These are phyloP conservation scores for Scaptodrosophila latifasciaeformis DNA, from an alignment of 2,888 invertebrate genomes.

Conservation along the genomic window DNA sequence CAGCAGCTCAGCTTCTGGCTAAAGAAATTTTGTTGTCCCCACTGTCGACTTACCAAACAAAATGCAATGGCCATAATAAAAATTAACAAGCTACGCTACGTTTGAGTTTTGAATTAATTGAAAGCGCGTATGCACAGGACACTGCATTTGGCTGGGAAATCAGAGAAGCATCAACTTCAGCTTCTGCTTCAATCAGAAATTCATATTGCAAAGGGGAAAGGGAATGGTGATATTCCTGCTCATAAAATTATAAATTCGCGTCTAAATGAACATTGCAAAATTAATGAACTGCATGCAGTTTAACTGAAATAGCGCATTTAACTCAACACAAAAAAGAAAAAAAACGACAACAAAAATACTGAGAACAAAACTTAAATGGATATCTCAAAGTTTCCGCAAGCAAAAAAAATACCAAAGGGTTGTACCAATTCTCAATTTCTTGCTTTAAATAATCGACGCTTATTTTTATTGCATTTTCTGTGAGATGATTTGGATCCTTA, in stretches of 20 bases:
- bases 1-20: no score
- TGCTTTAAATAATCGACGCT: background rate
- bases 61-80: constrained; percentile 66
- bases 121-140: constrained; percentile 67
- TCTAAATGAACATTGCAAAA: constrained; percentile 67
- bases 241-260: constrained; percentile 62
- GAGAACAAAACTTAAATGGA: background rate
- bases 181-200: no score
- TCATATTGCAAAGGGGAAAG: no score
- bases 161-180: no score
- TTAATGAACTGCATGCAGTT: constrained; percentile 67
- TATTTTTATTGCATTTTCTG: background rate
- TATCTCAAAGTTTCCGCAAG: no score
- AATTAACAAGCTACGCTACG: constrained; percentile 69
- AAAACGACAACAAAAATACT: background rate
- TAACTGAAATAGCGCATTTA: constrained; percentile 63
- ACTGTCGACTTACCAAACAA: constrained; percentile 41
- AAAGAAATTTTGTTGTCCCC: no score
- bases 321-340: constrained; percentile 1
- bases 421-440: background rate
- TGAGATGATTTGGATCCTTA: no score
- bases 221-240: constrained; percentile 21
- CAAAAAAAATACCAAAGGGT: constrained; percentile 2
- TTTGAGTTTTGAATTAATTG: constrained; percentile 70
- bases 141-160: constrained; percentile 17